Evolutionary conservation across 2,113 vertebrate genomes (phyloP).

Genomic region (Urocynchramus pylzowi): DNA sequence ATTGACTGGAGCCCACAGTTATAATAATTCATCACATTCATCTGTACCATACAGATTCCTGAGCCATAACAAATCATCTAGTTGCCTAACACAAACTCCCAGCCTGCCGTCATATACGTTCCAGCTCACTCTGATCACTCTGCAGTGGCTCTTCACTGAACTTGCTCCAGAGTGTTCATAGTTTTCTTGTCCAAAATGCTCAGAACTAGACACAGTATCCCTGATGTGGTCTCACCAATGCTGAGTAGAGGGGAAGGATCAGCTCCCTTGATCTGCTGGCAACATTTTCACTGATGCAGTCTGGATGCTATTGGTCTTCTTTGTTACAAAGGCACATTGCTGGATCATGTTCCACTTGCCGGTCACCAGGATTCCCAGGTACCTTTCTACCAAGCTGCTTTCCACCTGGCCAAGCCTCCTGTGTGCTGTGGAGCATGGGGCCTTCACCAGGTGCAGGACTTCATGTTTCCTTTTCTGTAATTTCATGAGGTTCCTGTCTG

Average conservation of each 20-base stretch:
- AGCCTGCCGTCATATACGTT: background rate
- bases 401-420: background rate
- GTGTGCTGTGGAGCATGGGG: background rate
- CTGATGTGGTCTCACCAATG: background rate
- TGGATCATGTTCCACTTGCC: background rate
- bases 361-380: background rate
- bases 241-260: background rate
- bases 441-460: background rate
- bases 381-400: background rate
- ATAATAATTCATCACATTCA: background rate
- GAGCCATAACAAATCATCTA: background rate
- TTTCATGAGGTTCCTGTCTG: background rate
- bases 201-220: background rate
- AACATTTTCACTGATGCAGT: background rate
- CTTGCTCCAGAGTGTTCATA: background rate
- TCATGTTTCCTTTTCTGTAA: background rate
- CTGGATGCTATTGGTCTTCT: background rate
- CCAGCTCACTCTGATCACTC: background rate
- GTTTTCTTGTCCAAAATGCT: background rate
- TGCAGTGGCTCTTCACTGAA: background rate
- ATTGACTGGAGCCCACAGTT: background rate
- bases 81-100: background rate
- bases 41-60: background rate
- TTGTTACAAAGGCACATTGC: background rate
- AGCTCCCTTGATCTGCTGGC: too few relatives aligned